Evolutionary conservation across 2,797 vertebrate genomes (phyloP).

Genomic region (Tragopan temminckii): DNA sequence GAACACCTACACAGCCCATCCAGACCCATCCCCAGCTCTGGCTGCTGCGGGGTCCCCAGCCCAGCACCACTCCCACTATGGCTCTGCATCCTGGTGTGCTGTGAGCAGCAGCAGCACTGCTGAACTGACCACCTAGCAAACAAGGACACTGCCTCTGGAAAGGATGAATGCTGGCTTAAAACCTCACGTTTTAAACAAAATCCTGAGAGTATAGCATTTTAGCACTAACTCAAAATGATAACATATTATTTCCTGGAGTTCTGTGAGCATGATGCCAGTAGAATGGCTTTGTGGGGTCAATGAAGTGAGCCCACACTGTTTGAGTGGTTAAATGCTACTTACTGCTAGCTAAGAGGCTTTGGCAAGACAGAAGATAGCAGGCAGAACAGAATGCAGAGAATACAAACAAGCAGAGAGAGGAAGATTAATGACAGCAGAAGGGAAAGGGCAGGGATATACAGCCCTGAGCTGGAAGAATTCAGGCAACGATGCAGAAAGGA

Average conservation of each 20-base stretch:
- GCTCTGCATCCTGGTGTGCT: not conserved
- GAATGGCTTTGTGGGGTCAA: not conserved
- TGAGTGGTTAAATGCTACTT: not conserved
- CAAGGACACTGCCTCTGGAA: not conserved
- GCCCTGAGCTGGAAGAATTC: not conserved
- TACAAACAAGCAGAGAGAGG: not conserved
- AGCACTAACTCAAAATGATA: not conserved
- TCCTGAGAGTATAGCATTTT: rapidly evolving
- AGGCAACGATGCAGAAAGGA: not conserved
- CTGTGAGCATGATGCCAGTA: rapidly evolving
- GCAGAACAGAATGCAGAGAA: rapidly evolving
- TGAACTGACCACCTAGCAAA: not conserved
- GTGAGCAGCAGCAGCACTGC: not conserved
- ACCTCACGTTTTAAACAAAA: rapidly evolving
- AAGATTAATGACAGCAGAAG: not conserved
- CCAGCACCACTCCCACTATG: not conserved
- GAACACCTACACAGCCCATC: rapidly evolving
- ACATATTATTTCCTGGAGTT: not conserved
- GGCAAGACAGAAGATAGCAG: not conserved
- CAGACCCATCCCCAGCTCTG: rapidly evolving
- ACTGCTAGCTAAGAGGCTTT: not conserved
- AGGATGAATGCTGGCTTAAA: not conserved
- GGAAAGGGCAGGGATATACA: not conserved
- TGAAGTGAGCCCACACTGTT: not conserved
- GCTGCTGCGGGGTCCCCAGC: not conserved